Percentiles rank a stretch among this genome's conserved stretches.
Evolutionary conservation across 2,888 invertebrate species (phyloP).

Genomic region (Diachrysia chrysitis): DNA sequence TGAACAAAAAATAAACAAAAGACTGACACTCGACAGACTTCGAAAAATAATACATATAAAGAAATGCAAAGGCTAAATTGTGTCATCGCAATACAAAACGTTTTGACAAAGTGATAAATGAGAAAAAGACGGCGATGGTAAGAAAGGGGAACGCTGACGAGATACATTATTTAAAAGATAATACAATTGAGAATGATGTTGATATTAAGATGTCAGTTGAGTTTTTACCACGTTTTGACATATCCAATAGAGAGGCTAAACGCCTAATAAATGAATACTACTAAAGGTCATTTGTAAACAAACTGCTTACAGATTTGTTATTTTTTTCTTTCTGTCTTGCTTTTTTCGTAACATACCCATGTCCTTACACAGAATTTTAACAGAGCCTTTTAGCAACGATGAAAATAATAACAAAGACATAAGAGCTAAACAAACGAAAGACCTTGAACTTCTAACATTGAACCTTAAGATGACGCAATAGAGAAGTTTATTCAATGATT

Average conservation of each 20-base stretch:
- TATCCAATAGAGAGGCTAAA: too few relatives aligned
- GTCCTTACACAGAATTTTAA: neutral
- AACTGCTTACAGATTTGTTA: neutral
- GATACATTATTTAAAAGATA: neutral
- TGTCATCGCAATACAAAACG: neutral
- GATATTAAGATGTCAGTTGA: neutral
- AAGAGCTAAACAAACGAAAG: constrained; percentile 9
- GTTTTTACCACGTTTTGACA: neutral
- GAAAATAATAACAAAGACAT: neutral
- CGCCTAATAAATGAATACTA: neutral
- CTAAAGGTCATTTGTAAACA: neutral
- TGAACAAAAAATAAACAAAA: constrained; percentile 15
- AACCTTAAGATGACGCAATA: constrained; percentile 6
- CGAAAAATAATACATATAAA: too few relatives aligned
- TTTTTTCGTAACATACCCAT: neutral
- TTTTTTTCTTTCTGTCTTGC: neutral
- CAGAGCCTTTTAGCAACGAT: neutral
- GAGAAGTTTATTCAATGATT: constrained; percentile 30
- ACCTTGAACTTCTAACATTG: constrained; percentile 20
- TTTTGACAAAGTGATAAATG: neutral
- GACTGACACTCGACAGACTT: neutral
- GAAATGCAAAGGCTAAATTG: neutral
- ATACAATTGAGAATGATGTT: neutral
- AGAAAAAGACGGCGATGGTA: too few relatives aligned
- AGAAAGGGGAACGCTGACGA: neutral